Percentiles rank a stretch among this genome's conserved stretches.
Evolutionary conservation across 2,113 vertebrate species (phyloP).

Genomic region (Hylia prasina): DNA sequence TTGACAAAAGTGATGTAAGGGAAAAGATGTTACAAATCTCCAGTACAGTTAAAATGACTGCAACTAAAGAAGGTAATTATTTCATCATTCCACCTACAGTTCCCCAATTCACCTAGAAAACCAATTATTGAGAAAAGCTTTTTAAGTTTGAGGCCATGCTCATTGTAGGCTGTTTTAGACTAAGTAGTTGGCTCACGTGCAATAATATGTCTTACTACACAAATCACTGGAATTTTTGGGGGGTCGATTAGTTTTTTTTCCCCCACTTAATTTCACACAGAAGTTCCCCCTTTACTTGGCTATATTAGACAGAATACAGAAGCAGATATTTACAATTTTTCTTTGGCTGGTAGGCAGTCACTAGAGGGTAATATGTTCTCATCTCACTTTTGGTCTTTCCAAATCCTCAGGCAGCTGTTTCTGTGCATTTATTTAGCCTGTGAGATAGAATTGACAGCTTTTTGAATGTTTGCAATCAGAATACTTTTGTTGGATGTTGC

Average conservation of each 20-base stretch:
- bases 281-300: not conserved
- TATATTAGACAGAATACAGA: not conserved
- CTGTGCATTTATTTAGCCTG: not conserved
- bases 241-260: accelerated
- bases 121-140: not conserved
- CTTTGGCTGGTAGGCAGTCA: not conserved
- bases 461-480: not conserved
- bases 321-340: not conserved
- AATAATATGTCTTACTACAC: not conserved
- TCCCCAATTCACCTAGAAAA: not conserved
- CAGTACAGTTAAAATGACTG: not conserved
- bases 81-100: not conserved
- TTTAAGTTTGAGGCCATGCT: not conserved
- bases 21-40: not conserved
- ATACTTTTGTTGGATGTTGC: not conserved
- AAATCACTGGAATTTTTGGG: not conserved
- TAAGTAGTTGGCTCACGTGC: not conserved
- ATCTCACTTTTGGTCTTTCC: not conserved
- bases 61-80: not conserved
- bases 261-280: not conserved
- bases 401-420: not conserved
- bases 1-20: not conserved
- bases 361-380: not conserved
- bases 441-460: not conserved
- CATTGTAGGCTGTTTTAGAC: not conserved